These are phyloP conservation scores for Platorchestia sp. DNA, from an alignment of 1,140 invertebrate genomes.

Conservation along the genomic window DNA sequence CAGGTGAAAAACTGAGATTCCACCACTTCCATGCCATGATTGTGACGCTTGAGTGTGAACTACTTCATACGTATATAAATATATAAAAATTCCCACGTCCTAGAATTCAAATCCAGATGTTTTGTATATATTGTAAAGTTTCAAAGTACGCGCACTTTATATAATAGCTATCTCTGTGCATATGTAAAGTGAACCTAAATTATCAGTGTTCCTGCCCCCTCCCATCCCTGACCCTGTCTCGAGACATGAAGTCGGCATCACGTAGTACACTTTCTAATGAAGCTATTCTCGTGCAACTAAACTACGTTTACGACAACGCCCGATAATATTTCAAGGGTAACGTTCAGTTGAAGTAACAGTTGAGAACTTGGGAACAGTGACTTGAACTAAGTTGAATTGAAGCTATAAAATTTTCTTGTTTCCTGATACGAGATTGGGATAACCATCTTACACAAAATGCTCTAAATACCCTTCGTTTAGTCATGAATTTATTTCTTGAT, in stretches of 20 bases:
- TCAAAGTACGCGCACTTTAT: neutral
- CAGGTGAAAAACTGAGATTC: neutral
- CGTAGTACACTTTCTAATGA: neutral
- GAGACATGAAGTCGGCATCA: neutral
- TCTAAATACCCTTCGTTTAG: neutral
- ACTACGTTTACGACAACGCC: neutral
- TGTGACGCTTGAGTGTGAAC: neutral
- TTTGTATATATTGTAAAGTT: slow-evolving; percentile 50
- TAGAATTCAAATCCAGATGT: slow-evolving; percentile 25
- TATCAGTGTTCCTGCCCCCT: neutral
- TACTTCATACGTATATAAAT: neutral
- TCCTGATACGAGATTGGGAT: no score
- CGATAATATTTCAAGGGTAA: neutral
- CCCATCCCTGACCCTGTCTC: neutral
- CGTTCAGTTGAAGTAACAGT: neutral
- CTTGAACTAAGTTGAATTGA: neutral
- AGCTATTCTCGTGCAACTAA: neutral
- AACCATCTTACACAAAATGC: no score
- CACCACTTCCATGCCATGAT: neutral
- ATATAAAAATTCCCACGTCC: slow-evolving; percentile 1
- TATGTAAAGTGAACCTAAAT: slow-evolving; percentile 16
- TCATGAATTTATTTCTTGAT: neutral
- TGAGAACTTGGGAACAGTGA: neutral
- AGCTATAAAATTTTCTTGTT: neutral
- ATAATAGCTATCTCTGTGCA: slow-evolving; percentile 22